Percentiles rank a stretch among this genome's conserved stretches.
Conservation (phyloP, 2,888 invertebrate species). For the Yponomeuta plumbellus region DNA sequence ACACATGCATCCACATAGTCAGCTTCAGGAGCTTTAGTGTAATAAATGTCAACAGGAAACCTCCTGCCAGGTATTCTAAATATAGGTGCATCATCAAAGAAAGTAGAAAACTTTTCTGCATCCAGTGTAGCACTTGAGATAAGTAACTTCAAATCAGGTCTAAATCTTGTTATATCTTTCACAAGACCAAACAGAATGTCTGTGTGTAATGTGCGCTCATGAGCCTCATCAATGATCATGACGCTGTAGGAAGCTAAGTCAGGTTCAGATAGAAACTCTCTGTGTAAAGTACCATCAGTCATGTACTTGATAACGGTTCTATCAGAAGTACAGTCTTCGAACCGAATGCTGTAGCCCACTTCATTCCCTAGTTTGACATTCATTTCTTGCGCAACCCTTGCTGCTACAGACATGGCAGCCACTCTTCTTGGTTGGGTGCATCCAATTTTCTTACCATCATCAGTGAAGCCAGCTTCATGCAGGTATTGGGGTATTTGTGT, state of each 20-base stretch:
- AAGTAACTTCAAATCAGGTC: slow-evolving; percentile 94
- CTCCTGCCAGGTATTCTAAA: slow-evolving; percentile 98
- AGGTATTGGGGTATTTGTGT: slow-evolving; percentile 99
- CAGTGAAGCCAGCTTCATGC: slow-evolving; percentile 93
- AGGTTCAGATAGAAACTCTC: slow-evolving; percentile 98
- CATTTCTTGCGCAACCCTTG: slow-evolving; percentile 99
- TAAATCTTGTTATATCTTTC: slow-evolving; percentile 94
- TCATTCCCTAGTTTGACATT: slow-evolving; percentile 95
- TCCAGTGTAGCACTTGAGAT: slow-evolving; percentile 99
- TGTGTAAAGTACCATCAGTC: slow-evolving; percentile 98
- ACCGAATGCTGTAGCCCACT: slow-evolving; percentile 94
- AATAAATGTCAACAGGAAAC: slow-evolving; percentile 98
- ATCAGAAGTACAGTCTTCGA: slow-evolving; percentile 99
- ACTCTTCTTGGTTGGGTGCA: slow-evolving; percentile 98
- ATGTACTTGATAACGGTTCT: slow-evolving; percentile 98
- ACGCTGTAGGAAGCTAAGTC: slow-evolving; percentile 97
- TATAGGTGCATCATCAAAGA: slow-evolving; percentile 99
- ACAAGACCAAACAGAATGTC: slow-evolving; percentile 98
- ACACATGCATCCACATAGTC: slow-evolving; percentile 99
- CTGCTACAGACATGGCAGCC: slow-evolving; percentile 99
- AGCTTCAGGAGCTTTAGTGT: slow-evolving; percentile 99
- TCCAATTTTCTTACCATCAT: slow-evolving; percentile 91
- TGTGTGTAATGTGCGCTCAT: slow-evolving; percentile 98
- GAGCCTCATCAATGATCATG: slow-evolving; percentile 99
- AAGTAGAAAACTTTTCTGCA: slow-evolving; percentile 97